Conservation (phyloP, 1,140 invertebrate genomes). For the Anastrepha ludens region DNA sequence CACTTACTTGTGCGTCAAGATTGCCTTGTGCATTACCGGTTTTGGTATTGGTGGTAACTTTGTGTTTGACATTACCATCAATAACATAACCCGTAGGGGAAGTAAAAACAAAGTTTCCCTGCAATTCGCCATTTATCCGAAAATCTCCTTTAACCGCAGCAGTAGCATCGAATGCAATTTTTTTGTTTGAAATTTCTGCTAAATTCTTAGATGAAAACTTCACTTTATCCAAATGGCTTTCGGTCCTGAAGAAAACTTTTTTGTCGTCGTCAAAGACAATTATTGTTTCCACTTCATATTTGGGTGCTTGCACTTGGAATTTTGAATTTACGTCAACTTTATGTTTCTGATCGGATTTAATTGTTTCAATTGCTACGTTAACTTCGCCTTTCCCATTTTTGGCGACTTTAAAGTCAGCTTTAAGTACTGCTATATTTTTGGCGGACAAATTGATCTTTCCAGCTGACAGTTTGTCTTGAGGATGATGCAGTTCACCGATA, state of each 20-base stretch:
- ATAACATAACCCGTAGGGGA: constrained; percentile 59
- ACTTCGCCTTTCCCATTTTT: constrained; percentile 78
- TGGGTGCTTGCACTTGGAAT: constrained; percentile 76
- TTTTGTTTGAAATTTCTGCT: constrained; percentile 75
- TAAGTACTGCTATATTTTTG: constrained; percentile 76
- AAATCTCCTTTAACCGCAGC: constrained; percentile 73
- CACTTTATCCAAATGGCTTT: constrained; percentile 77
- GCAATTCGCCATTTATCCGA: constrained; percentile 75
- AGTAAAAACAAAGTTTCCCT: constrained; percentile 66
- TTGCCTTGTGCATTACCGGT: constrained; percentile 66
- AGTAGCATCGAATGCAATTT: constrained; percentile 76
- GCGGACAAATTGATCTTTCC: constrained; percentile 77
- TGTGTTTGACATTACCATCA: constrained; percentile 71
- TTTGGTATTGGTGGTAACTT: constrained; percentile 67
- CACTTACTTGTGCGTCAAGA: constrained; percentile 66
- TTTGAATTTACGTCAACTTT: constrained; percentile 79
- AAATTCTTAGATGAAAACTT: constrained; percentile 78
- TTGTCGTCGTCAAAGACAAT: constrained; percentile 82
- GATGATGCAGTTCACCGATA: constrained; percentile 65
- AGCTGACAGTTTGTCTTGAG: constrained; percentile 67
- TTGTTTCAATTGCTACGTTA: constrained; percentile 75
- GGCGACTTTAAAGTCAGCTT: constrained; percentile 76
- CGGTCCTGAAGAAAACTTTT: constrained; percentile 77
- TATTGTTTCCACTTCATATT: constrained; percentile 78
- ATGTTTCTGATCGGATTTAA: constrained; percentile 76